Evolutionary conservation across 2,888 invertebrate species (phyloP), one percentile per base, ranked within the genome.

Genomic region (Caenorhabditis sp.): DNA sequence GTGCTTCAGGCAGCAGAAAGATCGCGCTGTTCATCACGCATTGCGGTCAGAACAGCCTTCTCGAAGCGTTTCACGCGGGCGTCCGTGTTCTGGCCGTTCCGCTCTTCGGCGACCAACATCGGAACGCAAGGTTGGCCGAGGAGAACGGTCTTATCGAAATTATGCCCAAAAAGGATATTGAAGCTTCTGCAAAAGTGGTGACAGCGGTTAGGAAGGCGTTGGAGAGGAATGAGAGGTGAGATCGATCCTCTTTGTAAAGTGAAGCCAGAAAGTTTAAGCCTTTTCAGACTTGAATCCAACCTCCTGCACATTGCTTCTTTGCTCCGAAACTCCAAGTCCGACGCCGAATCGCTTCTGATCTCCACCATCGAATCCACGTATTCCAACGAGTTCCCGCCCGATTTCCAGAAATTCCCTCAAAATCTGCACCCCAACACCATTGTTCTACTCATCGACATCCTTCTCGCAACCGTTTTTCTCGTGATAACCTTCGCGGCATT

Each of bases 21-120:
- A 68, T 76, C 17, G 11, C 63, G 13, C 48, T 78, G 0, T 80
- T 80, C 58, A 72, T 80, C 30, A 73, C 78, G 1, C 80, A 80
- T 45, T 65, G 80, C 46, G 80, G 80, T 1, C 78, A 80, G 53
- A 78, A 78, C 17, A 75, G 78, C 48, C 30, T 78, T 2, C 58
- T 75, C 0, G 80, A 80, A 50, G 37, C 78, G 20, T 78, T 75
- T 22, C 56, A 68, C 27, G 56, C 75, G 9, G 78, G 72, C 27
- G 48, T 53, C 8, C 41, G 58, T 39, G 53, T 62, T 7, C 30
- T 78, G 13, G 66, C 68, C 2, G 68, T 78, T 39, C 78, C 78
- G n/a, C 27, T 78, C 2, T 78, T 78, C 30, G 78, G 78, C 20
- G 78, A 78, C 55, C 78, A 78, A 56, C 78, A 78, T 43, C 24